A percentile compares a stretch with the other conserved stretches of the same genome.
phyloP scores from a whole-genome alignment of 1,140 invertebrate genomes.

The Mactra quadrangularis region DNA sequence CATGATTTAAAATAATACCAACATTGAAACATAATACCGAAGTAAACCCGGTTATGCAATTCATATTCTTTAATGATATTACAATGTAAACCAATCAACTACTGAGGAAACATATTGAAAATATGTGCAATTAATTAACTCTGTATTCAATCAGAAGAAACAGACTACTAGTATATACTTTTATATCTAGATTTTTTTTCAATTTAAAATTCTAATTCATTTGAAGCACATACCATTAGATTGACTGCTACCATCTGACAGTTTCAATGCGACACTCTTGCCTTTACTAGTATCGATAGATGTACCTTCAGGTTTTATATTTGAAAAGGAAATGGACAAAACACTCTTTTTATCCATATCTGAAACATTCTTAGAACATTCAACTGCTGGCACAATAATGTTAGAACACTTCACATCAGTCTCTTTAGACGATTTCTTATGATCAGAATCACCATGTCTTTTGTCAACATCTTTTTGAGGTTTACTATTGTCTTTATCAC shows the following conservation, averaged over 20 bases:
- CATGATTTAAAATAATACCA: too few species aligned
- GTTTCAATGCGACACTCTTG: neutral
- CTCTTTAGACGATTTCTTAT: neutral
- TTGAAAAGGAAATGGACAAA: neutral
- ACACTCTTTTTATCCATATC: slow-evolving; percentile 11
- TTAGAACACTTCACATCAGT: neutral
- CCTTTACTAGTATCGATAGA: neutral
- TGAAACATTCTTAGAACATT: slow-evolving; percentile 3
- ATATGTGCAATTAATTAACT: too few species aligned
- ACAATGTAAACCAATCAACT: too few species aligned
- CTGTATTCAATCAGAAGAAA: too few species aligned
- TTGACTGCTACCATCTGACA: slow-evolving; percentile 5
- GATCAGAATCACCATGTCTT: neutral
- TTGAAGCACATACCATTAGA: neutral
- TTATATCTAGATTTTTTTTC: too few species aligned
- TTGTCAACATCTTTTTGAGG: neutral
- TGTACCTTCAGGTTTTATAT: neutral
- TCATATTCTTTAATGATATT: too few species aligned
- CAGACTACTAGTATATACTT: too few species aligned
- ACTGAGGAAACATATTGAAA: too few species aligned
- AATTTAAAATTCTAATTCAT: neutral
- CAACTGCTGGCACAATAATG: neutral
- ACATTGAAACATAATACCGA: too few species aligned
- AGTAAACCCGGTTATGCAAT: too few species aligned
- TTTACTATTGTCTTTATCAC: slow-evolving; percentile 7